Evolutionary conservation across 2,888 invertebrate genomes (phyloP), one percentile per base, ranked within the genome.

Genomic region (Allygus modestus): DNA sequence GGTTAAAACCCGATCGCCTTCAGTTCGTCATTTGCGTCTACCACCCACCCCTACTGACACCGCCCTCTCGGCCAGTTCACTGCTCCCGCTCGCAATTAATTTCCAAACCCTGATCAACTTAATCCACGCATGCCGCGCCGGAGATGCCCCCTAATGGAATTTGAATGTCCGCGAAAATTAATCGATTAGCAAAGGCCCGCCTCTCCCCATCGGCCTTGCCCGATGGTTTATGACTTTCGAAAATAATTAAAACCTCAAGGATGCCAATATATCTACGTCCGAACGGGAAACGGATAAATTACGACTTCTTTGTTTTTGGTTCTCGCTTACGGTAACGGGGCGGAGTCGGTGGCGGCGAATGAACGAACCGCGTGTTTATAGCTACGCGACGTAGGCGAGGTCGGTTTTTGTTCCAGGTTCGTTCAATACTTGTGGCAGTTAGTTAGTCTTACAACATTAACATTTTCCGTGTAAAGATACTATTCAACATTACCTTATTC

Each of bases 201-300:
- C 28, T 15, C 51, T 23, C 12, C 65, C 65, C 31, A 12, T 2
- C 65, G 65, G 31, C 65, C 65, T 65, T 17, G 65, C 65, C 17
- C 28, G 28, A 65, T 65, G 28, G 65, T 65, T 65, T 65, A 65
- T 65, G 65, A 65, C 65, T 65, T 65, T 65, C 65, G 65, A 65
- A 65, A 65, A 65, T 65, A 65, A 65, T 65, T 65, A 65, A 65
- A 65, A 65, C 65, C 65, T 31, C 65, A 65, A 65, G 65, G 65
- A 65, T 65, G 65, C 65, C 65, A 31, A 65, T 65, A 65, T 65
- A 65, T 65, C 65, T 28, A 28, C 65, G 65, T 65, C 65, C 65
- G 65, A 65, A 65, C 28, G 65, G 65, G 65, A 65, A 65, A 65
- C 65, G 65, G 65, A 65, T 65, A 65, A 65, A 65, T 65, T 28